These are phyloP conservation scores for Triops cancriformis DNA, from an alignment of 1,140 invertebrate species.

Conservation along the genomic window DNA sequence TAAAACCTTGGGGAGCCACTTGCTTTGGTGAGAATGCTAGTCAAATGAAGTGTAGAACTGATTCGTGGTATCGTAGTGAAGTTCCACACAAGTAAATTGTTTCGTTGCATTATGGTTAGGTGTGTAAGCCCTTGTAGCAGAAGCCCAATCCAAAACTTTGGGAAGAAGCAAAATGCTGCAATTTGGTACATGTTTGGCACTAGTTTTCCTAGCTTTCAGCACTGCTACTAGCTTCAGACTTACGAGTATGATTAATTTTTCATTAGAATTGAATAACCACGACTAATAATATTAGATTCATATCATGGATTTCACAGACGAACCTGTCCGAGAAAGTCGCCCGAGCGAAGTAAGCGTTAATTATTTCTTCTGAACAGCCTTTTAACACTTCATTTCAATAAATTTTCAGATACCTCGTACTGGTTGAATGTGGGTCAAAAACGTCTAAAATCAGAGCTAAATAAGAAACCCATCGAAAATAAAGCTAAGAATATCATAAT, in stretches of 20 bases:
- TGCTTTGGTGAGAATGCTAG: too few relatives aligned
- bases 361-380: not conserved
- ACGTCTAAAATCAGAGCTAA: slow-evolving; percentile 16
- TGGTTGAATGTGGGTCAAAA: slow-evolving; percentile 25
- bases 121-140: too few relatives aligned
- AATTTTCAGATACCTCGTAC: slow-evolving; percentile 15
- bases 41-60: too few relatives aligned
- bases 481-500: slow-evolving; percentile 63
- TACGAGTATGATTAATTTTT: not conserved
- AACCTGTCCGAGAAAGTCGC: too few relatives aligned
- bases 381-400: not conserved
- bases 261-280: not conserved
- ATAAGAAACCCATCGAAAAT: slow-evolving; percentile 8
- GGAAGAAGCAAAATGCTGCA: not conserved
- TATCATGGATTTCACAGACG: too few relatives aligned
- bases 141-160: not conserved
- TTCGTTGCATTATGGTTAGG: too few relatives aligned
- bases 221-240: not conserved
- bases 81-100: too few relatives aligned
- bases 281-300: not conserved
- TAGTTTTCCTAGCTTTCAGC: not conserved
- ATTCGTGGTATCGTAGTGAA: too few relatives aligned
- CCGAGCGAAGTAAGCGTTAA: not conserved
- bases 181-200: not conserved
- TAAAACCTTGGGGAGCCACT: too few relatives aligned